Percentiles rank a stretch among this genome's conserved stretches.
Evolutionary conservation across 2,888 invertebrate genomes (phyloP).

Genomic region (Hymenopus coronatus): DNA sequence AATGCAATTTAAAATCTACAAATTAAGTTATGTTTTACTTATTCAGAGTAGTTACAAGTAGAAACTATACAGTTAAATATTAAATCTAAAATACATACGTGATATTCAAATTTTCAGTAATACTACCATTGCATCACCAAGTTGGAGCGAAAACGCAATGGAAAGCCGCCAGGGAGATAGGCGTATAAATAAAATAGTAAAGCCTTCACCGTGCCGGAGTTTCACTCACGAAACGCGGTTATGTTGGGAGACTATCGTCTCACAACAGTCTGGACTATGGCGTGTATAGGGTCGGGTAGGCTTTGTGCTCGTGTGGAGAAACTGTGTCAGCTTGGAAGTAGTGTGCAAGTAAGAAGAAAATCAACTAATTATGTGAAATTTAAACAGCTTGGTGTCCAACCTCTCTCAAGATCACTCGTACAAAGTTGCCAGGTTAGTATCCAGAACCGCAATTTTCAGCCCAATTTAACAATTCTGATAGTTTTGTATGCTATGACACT

Average conservation of each 20-base stretch:
- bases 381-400: constrained; percentile 62
- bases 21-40: background rate
- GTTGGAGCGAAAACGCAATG: background rate
- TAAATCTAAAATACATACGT: background rate
- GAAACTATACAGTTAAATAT: background rate
- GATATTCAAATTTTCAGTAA: background rate
- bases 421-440: constrained; percentile 49
- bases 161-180: background rate
- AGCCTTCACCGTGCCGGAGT: constrained; percentile 22
- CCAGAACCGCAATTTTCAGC: background rate
- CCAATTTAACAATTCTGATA: background rate
- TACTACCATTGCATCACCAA: background rate
- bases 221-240: constrained; percentile 30
- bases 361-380: constrained; percentile 64
- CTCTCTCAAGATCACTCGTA: constrained; percentile 46
- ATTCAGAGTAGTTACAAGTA: background rate
- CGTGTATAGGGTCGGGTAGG: constrained; percentile 79
- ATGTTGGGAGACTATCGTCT: constrained; percentile 47
- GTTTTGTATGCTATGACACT: background rate
- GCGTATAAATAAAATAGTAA: constrained; percentile 23
- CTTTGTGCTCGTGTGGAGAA: constrained; percentile 79
- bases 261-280: constrained; percentile 77
- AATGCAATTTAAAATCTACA: background rate
- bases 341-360: constrained; percentile 62
- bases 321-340: constrained; percentile 76